Evolutionary conservation across 2,113 vertebrate genomes (phyloP), one percentile per base, ranked within the genome.

Genomic region (Gymnobelideus leadbeateri): DNA sequence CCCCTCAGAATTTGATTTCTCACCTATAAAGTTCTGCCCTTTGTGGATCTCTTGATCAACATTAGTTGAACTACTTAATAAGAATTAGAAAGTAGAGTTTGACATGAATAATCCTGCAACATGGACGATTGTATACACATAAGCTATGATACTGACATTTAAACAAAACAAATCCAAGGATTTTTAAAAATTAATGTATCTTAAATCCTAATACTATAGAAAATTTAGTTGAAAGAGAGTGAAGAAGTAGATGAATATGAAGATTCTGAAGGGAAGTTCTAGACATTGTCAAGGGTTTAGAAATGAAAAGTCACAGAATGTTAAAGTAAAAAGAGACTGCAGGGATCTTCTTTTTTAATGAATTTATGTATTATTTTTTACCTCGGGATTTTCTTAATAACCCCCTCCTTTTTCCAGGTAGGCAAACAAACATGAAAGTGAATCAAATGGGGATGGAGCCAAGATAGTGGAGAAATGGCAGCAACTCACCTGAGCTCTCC

Each of bases 181-280:
- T 54, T 37, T 49, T 89, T 19, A 47, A 11, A 10, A 57, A 37
- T 51, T 55, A 31, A 57, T 77, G 37, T n/a, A 77, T n/a, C 68
- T 77, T n/a, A 93, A 77, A 68, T 8, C 2, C 50, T 92, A 31
- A 51, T 54, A 53, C 0, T 28, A 11, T 6, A 95, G 21, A 52
- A 91, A 96, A 94, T 90, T 43, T 3, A 95, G 91, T 91, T 61
- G 24, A 31, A 52, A 19, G 54, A 25, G 47, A n/a, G 89, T 57
- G 37, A 31, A 68, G 49, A 90, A 84, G 43, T 1, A 92, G 4
- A 3, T 47, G 0, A 46, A 53, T 28, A 84, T 37, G 5, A 50
- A 91, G 55, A 46, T 77, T 55, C 52, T 90, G 89, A 92, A 12
- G 31, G 52, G 68, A 68, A 43, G 7, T 37, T 16, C 51, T 91